A percentile compares a stretch with the other conserved stretches of the same genome.
Evolutionary conservation across 53 echinoderm and acorn worm genomes (phyloP).

Genomic region (Zoroaster sp.): DNA sequence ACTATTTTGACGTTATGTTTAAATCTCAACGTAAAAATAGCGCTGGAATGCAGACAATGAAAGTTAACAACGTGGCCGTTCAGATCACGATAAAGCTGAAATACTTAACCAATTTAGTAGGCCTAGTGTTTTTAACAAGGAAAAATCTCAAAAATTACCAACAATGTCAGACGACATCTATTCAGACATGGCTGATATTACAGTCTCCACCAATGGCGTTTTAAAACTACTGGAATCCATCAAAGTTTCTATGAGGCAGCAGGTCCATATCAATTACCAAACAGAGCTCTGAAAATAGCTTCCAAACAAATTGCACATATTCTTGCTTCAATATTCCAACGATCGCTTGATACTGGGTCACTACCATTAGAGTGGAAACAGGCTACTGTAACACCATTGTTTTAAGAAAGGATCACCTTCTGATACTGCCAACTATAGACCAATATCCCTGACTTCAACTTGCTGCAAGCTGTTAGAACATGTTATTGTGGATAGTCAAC

Average conservation of each 20-base stretch:
- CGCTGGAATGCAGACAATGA: background rate
- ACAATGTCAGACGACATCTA: background rate
- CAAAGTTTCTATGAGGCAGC: constrained; percentile 15
- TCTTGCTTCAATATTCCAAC: constrained; percentile 48
- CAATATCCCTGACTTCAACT: constrained; percentile 40
- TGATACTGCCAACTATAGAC: constrained; percentile 57
- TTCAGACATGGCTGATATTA: background rate
- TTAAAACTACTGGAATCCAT: background rate
- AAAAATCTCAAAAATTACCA: background rate
- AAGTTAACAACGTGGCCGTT: background rate
- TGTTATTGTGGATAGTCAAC: constrained; percentile 53
- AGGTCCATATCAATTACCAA: background rate
- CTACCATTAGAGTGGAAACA: constrained; percentile 51
- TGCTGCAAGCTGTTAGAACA: constrained; percentile 60
- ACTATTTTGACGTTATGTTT: background rate
- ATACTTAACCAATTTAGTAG: constrained; percentile 20
- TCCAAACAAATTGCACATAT: background rate
- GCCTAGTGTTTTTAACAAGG: constrained; percentile 1
- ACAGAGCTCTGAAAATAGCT: background rate
- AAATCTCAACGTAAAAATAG: background rate
- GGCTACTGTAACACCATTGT: constrained; percentile 29
- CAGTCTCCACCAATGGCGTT: background rate
- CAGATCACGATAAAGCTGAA: background rate
- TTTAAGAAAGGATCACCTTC: constrained; percentile 51
- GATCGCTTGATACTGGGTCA: constrained; percentile 30